phyloP scores from a whole-genome alignment of 2,888 invertebrate species.

The Drosophila mimica region DNA sequence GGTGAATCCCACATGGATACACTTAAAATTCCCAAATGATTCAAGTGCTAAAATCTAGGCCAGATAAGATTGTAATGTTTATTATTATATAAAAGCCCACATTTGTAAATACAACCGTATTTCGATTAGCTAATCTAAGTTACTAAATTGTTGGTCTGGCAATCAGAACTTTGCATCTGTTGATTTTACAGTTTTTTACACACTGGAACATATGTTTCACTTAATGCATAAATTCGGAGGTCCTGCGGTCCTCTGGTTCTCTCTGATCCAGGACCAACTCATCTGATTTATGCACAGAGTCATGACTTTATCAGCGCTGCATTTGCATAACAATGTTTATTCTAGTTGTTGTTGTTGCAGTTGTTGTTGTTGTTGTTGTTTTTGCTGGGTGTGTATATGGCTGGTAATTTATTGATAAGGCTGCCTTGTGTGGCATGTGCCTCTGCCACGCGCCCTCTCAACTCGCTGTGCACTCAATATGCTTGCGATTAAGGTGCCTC shows the following conservation, averaged over 20 bases:
- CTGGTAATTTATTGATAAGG: slow-evolving; percentile 76
- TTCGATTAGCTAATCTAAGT: slow-evolving; percentile 11
- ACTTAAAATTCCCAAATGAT: not conserved
- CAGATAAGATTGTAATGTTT: not conserved
- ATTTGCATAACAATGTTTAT: slow-evolving; percentile 71
- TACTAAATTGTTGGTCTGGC: not conserved
- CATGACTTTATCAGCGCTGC: slow-evolving; percentile 64
- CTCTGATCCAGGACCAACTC: not conserved
- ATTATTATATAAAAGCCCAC: not conserved
- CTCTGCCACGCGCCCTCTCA: not conserved
- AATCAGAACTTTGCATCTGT: not conserved
- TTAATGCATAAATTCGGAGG: not conserved
- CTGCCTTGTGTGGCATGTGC: slow-evolving; percentile 1
- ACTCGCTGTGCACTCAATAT: slow-evolving; percentile 57
- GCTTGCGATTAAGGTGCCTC: slow-evolving; percentile 59
- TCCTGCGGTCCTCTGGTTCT: not conserved
- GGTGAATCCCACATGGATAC: not conserved
- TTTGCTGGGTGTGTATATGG: slow-evolving; percentile 10
- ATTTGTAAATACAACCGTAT: not conserved
- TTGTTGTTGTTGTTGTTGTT: slow-evolving; percentile 6
- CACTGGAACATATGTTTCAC: slow-evolving; percentile 10
- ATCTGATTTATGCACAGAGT: slow-evolving; percentile 62
- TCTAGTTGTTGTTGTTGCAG: slow-evolving; percentile 12
- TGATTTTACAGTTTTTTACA: not conserved
- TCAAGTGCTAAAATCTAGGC: not conserved